These are phyloP conservation scores for Azorinus chamasolen DNA, from an alignment of 2,888 invertebrate species.

Conservation along the genomic window DNA sequence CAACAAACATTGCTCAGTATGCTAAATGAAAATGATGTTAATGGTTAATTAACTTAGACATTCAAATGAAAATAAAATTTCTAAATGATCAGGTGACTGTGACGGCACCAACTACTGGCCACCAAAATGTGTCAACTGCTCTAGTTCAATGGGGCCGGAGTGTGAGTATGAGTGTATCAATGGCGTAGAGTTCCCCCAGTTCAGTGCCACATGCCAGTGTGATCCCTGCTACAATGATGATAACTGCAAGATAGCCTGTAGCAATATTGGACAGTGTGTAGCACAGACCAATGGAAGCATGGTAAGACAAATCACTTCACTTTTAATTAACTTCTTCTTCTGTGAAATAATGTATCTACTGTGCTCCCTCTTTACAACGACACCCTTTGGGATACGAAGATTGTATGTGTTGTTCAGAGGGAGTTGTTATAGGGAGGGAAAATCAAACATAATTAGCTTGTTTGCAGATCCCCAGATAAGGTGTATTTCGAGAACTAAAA, in stretches of 20 bases:
- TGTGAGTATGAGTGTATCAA: conserved; percentile 76
- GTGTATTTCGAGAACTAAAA: too few relatives aligned
- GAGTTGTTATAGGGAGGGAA: too few relatives aligned
- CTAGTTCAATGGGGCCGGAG: conserved; percentile 70
- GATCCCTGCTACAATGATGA: conserved; percentile 72
- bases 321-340: neutral
- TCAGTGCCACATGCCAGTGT: conserved; percentile 68
- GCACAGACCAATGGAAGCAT: conserved; percentile 41
- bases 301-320: conserved; percentile 1
- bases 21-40: too few relatives aligned
- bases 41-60: too few relatives aligned
- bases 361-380: too few relatives aligned
- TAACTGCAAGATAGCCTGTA: conserved; percentile 72
- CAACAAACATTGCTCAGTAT: too few relatives aligned
- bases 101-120: conserved; percentile 64
- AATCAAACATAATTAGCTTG: too few relatives aligned
- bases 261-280: conserved; percentile 64
- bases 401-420: too few relatives aligned
- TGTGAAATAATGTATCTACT: neutral
- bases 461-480: too few relatives aligned
- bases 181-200: conserved; percentile 68
- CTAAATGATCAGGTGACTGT: conserved; percentile 76
- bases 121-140: conserved; percentile 73
- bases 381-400: too few relatives aligned
- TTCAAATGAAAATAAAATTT: too few relatives aligned